Evolutionary conservation across 2,113 vertebrate species (phyloP).

Genomic region (rat (Rattus norvegicus)): DNA sequence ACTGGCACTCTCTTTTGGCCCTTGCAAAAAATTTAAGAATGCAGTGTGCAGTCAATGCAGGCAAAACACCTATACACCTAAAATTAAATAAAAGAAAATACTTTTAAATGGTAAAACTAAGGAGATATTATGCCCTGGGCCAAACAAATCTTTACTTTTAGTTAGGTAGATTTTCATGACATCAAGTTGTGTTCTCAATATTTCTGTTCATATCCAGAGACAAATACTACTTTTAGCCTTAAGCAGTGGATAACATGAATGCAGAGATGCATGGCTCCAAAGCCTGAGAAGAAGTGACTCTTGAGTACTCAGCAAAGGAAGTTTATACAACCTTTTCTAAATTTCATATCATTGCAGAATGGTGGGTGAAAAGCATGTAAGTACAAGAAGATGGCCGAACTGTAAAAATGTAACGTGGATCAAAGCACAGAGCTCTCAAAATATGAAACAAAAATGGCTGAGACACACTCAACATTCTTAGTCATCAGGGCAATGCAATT

Average conservation of each 20-base stretch:
- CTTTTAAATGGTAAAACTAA: neutral
- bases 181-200: neutral
- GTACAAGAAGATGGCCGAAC: no score
- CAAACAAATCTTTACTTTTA: neutral
- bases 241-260: neutral
- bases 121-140: neutral
- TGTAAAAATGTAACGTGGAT: neutral
- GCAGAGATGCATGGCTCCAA: neutral
- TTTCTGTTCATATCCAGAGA: neutral
- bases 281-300: neutral
- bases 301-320: neutral
- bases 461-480: neutral
- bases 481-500: neutral
- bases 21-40: neutral
- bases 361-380: neutral
- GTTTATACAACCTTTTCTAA: neutral
- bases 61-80: neutral
- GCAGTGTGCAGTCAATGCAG: neutral
- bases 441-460: neutral
- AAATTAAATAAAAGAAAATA: neutral
- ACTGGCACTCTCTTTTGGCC: neutral
- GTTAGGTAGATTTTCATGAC: neutral
- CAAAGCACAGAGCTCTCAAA: no score
- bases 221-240: neutral
- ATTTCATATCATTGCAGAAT: no score